Evolutionary conservation across 2,797 vertebrate species (phyloP).

Genomic region (Lepidocolaptes lacrymiger): DNA sequence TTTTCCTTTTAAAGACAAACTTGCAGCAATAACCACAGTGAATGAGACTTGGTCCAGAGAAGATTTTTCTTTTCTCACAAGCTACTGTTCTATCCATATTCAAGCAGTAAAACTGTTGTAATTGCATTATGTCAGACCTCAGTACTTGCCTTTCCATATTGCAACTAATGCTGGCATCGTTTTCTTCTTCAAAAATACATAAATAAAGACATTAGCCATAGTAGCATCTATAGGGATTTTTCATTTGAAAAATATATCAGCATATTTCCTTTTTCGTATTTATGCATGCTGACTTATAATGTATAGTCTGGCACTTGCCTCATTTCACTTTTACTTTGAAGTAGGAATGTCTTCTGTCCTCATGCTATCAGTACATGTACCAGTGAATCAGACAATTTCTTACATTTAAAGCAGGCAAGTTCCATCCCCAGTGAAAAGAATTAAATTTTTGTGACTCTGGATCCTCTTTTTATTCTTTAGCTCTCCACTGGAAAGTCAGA

Average conservation of each 20-base stretch:
- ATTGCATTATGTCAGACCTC: neutral
- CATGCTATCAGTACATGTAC: neutral
- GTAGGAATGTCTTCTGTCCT: neutral
- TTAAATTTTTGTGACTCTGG: neutral
- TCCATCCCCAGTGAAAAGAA: neutral
- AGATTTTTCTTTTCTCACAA: neutral
- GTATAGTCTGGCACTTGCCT: neutral
- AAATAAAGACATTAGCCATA: neutral
- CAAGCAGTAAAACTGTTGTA: neutral
- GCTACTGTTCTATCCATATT: neutral
- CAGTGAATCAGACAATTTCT: neutral
- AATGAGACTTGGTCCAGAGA: neutral
- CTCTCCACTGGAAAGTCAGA: neutral
- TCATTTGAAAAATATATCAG: neutral
- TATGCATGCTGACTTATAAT: neutral
- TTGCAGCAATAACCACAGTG: neutral
- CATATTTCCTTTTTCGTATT: neutral
- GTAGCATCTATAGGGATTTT: neutral
- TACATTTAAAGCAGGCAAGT: neutral
- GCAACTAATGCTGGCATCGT: neutral
- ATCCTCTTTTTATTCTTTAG: neutral
- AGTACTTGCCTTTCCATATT: neutral
- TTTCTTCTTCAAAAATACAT: neutral
- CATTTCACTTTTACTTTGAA: neutral
- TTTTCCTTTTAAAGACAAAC: neutral